Base-by-base conservation (phyloP, 1,140 invertebrate genomes). In the Pseudoatta argentina region DNA sequence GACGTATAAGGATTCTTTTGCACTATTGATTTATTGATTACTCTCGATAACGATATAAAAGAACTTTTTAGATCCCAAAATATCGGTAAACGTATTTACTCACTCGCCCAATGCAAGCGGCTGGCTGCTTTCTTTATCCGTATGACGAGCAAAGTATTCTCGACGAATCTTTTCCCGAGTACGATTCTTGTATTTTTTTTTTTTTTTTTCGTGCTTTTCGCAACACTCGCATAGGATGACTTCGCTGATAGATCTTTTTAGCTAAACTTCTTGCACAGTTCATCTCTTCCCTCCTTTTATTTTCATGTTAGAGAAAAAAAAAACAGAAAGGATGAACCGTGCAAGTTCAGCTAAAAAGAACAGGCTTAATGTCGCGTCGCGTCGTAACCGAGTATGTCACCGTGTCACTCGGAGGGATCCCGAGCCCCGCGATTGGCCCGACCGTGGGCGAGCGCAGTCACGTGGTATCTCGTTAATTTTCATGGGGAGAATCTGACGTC, bases 401-500 rank as follows among this genome's bases (percentile, higher is more conserved):
- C 72, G 88, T 82, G 79, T 89, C 73, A 89, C 79, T 44, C 75
- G 69, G 76, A 24, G 85, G 75, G 88, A 89, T 86, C 85, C 75
- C 18, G 24, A 82, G 79, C 75, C 7, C 53, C n/a, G 76, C 24
- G 86, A 90, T 90, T 90, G 89, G 89, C 86, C 86, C 79, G 66
- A 71, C 55, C 79, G 63, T 85, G 69, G 86, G 63, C 76, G 86
- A 89, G 64, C 75, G 44, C 53, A 72, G 59, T 87, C 89, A 89
- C 86, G 86, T 89, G 89, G 69, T 71, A 44, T 18, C 39, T 57
- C 75, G 82, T 89, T 87, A 90, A 91, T 90, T 91, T 90, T 89
- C 88, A 91, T 83, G 88, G 88, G 89, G 86, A 90, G 77, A 79
- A 79, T 79, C 53, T 91, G 86, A 88, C 86, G 89, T 90, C 89